Percentiles rank a stretch among this genome's conserved stretches.
These are phyloP conservation scores for Archips xylosteana DNA, from an alignment of 2,888 invertebrate species.

Conservation along the genomic window DNA sequence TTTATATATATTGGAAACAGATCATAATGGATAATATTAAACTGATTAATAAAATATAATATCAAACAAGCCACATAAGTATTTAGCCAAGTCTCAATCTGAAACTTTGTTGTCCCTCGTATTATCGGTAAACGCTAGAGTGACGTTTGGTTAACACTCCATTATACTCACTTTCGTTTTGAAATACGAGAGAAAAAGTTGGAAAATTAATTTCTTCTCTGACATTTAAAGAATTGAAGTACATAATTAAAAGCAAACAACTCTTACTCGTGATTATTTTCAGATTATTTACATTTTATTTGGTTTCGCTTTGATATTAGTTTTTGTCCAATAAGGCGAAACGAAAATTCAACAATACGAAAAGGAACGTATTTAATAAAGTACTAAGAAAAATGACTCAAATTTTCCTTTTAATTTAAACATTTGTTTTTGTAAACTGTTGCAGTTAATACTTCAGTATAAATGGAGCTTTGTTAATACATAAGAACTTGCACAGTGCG, in stretches of 20 bases:
- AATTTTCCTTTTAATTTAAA: neutral
- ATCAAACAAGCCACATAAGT: no score
- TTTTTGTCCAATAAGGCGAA: no score
- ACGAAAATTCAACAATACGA: neutral
- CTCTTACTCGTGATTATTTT: neutral
- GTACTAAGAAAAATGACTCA: neutral
- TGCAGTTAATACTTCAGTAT: neutral
- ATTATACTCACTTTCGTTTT: neutral
- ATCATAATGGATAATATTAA: no score
- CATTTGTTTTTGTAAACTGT: neutral
- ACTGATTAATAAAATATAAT: no score
- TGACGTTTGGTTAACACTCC: neutral
- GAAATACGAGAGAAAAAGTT: neutral
- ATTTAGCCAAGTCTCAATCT: no score
- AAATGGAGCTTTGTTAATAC: neutral
- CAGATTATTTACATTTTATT: no score
- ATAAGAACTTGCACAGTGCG: neutral
- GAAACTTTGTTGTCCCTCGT: no score
- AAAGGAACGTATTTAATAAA: neutral
- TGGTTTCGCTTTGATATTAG: no score
- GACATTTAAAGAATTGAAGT: neutral
- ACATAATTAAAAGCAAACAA: neutral
- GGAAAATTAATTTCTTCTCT: neutral
- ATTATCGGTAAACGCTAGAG: neutral
- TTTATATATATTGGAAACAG: no score